phyloP scores from a whole-genome alignment of 2,888 invertebrate genomes.

The Chrysolina haemoptera region DNA sequence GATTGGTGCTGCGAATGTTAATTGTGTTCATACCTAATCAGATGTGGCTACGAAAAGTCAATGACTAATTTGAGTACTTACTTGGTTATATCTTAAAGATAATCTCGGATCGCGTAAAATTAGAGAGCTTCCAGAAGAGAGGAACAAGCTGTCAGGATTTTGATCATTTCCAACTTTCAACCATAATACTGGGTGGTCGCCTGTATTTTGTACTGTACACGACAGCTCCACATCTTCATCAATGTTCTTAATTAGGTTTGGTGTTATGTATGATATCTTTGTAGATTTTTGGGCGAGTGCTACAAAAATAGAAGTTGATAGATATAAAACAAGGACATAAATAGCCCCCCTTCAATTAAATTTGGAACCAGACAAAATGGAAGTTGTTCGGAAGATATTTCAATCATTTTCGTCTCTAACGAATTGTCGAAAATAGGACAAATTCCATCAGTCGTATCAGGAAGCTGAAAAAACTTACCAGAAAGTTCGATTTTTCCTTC shows the following conservation, averaged over 20 bases:
- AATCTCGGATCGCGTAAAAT: not conserved
- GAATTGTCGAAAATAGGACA: too few relatives aligned
- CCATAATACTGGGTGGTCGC: not conserved
- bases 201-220: not conserved
- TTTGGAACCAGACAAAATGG: too few relatives aligned
- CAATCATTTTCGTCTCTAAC: too few relatives aligned
- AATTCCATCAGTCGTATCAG: not conserved
- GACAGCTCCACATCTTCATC: not conserved
- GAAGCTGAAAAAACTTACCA: slow-evolving; percentile 73
- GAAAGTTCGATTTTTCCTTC: slow-evolving; percentile 86
- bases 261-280: not conserved
- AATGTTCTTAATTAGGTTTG: not conserved
- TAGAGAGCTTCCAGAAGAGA: slow-evolving; percentile 4
- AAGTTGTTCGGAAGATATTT: too few relatives aligned
- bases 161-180: not conserved
- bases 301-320: not conserved
- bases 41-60: too few relatives aligned
- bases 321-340: not conserved
- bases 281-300: not conserved
- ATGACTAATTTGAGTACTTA: not conserved
- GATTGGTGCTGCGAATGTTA: too few relatives aligned
- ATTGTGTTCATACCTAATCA: too few relatives aligned
- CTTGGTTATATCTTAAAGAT: not conserved
- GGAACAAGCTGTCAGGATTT: not conserved
- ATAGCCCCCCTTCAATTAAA: too few relatives aligned